These are phyloP conservation scores for Pelobates cultripes DNA, from an alignment of 2,797 vertebrate genomes.

Conservation along the genomic window DNA sequence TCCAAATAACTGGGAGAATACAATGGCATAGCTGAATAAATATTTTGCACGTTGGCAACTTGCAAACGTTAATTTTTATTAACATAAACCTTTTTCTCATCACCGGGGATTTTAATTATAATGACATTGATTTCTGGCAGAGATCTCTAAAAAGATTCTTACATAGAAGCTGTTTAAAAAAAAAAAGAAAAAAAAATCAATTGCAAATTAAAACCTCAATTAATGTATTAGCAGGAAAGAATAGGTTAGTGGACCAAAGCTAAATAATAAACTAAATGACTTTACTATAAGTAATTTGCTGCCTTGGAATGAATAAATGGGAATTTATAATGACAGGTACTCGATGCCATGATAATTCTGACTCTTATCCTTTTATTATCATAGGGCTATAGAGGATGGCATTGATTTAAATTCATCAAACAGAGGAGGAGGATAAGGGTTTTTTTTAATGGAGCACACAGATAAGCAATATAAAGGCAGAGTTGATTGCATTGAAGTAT, in stretches of 20 bases:
- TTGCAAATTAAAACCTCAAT: slow-evolving; percentile 7
- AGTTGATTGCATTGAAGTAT: slow-evolving; percentile 33
- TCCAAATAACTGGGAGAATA: neutral
- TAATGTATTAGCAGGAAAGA: slow-evolving; percentile 8
- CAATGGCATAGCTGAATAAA: neutral
- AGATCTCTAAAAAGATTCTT: slow-evolving; percentile 8
- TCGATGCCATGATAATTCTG: slow-evolving; percentile 7
- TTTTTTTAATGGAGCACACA: slow-evolving; percentile 14
- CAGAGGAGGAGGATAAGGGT: slow-evolving; percentile 14
- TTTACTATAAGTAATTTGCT: neutral
- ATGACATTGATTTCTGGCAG: slow-evolving; percentile 1
- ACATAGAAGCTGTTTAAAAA: neutral
- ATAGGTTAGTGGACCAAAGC: slow-evolving; percentile 26
- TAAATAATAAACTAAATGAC: slow-evolving; percentile 5
- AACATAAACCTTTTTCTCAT: neutral
- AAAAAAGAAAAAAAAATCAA: neutral
- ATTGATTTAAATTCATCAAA: slow-evolving; percentile 38
- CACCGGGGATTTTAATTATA: neutral
- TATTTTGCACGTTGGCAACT: neutral
- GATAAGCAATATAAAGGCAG: neutral
- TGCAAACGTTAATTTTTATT: neutral
- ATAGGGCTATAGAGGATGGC: slow-evolving; percentile 3
- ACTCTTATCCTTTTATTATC: neutral
- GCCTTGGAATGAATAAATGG: neutral
- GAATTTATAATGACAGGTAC: slow-evolving; percentile 21